Evolutionary conservation across 2,888 invertebrate genomes (phyloP).

Genomic region (Lissonota sp.): DNA sequence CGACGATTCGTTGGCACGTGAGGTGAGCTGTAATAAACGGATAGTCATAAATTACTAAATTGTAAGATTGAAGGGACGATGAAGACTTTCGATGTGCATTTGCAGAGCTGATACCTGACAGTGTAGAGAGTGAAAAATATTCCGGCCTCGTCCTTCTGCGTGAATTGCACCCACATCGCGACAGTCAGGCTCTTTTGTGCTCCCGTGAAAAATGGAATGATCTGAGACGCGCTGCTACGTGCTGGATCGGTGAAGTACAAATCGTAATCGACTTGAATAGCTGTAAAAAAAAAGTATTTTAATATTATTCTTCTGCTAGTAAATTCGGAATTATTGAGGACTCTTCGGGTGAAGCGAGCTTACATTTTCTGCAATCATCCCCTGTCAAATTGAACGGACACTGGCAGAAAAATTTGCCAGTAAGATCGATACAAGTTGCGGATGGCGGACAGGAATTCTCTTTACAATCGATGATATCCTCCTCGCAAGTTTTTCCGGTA

Average conservation of each 20-base stretch:
- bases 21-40: conserved; percentile 87
- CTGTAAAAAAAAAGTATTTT: conserved; percentile 85
- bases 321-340: too few species aligned
- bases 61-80: conserved; percentile 17
- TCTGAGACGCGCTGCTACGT: conserved; percentile 95
- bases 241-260: conserved; percentile 96
- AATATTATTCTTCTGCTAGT: not conserved
- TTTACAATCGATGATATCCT: conserved; percentile 95
- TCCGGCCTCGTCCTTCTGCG: conserved; percentile 95
- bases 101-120: conserved; percentile 87
- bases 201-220: conserved; percentile 94
- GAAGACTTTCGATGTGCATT: conserved; percentile 4
- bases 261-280: conserved; percentile 99
- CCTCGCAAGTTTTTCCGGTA: conserved; percentile 93
- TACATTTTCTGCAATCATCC: conserved; percentile 97
- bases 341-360: conserved; percentile 75
- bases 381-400: conserved; percentile 99
- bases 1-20: conserved; percentile 91
- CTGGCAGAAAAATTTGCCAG: conserved; percentile 96
- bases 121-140: conserved; percentile 97
- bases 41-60: conserved; percentile 12
- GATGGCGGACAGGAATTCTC: conserved; percentile 97
- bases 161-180: conserved; percentile 98
- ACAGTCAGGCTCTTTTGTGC: conserved; percentile 92
- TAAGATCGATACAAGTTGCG: conserved; percentile 95